A percentile compares a stretch with the other conserved stretches of the same genome.
These are phyloP conservation scores for Panthera tigris DNA, from an alignment of 2,113 vertebrate genomes.

Conservation along the genomic window DNA sequence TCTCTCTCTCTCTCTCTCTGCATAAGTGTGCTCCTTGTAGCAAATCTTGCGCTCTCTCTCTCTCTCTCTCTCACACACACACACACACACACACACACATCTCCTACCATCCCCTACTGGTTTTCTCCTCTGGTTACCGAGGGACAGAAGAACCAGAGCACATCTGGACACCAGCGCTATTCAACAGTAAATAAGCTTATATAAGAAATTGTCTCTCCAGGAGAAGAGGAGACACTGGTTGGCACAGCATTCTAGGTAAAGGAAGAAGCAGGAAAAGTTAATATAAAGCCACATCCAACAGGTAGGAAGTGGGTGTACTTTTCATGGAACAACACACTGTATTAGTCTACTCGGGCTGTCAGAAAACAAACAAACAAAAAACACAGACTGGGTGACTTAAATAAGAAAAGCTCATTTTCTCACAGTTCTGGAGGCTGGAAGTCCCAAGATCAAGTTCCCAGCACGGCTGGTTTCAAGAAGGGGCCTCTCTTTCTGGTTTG, in stretches of 20 bases:
- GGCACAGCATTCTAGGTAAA: not conserved
- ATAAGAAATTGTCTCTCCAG: not conserved
- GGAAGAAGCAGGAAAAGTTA: not conserved
- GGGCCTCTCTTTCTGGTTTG: not conserved
- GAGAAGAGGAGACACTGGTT: not conserved
- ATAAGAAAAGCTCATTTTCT: not conserved
- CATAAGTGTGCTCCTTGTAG: not conserved
- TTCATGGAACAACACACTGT: not conserved
- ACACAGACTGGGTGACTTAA: not conserved
- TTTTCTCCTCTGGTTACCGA: not conserved
- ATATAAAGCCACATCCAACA: not conserved
- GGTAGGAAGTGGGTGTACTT: not conserved
- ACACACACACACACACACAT: rapidly evolving
- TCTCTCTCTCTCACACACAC: not conserved
- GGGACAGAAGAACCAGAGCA: not conserved
- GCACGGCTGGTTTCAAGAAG: not conserved
- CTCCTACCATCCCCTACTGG: not conserved
- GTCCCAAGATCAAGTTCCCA: not conserved
- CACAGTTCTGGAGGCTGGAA: not conserved
- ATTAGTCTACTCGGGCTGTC: not conserved
- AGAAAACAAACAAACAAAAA: not conserved
- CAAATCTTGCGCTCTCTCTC: not conserved
- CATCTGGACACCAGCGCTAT: not conserved
- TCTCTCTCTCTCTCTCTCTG: too few species aligned
- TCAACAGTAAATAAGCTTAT: not conserved